These are phyloP conservation scores for Eulemur albifrons DNA, from an alignment of 2,797 vertebrate species.

Conservation along the genomic window DNA sequence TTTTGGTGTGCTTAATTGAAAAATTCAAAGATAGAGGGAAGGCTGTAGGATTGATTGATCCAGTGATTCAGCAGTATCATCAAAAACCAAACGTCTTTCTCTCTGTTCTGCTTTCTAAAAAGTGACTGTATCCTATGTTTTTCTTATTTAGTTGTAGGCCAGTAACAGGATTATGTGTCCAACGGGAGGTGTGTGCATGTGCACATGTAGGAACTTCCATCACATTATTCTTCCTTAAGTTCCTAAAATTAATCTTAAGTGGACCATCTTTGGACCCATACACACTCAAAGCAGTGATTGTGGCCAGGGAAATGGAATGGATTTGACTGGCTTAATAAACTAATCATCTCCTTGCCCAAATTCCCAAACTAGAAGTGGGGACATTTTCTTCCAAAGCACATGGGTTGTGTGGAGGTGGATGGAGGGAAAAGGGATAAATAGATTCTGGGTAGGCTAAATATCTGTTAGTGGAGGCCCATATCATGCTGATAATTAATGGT, in stretches of 20 bases:
- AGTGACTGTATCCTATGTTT: background rate
- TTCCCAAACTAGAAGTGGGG: background rate
- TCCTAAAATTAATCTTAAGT: slow-evolving; percentile 1
- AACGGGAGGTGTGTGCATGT: background rate
- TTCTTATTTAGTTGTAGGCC: background rate
- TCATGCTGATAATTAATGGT: background rate
- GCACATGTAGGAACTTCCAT: background rate
- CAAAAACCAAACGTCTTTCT: background rate
- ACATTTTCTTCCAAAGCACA: background rate
- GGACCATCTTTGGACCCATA: background rate
- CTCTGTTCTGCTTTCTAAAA: background rate
- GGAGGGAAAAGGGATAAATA: background rate
- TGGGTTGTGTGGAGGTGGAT: background rate
- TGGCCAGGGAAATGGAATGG: background rate
- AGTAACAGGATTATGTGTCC: background rate
- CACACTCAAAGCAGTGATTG: background rate
- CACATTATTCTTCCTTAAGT: background rate
- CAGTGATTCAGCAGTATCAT: background rate
- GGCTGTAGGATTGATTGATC: background rate
- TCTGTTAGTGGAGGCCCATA: background rate
- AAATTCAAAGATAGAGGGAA: background rate
- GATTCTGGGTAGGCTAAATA: background rate
- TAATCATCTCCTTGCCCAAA: background rate
- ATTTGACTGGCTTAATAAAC: background rate
- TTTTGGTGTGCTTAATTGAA: background rate